These are phyloP conservation scores for Cataglyphis rosenhaueri DNA, from an alignment of 2,888 invertebrate species.

Conservation along the genomic window DNA sequence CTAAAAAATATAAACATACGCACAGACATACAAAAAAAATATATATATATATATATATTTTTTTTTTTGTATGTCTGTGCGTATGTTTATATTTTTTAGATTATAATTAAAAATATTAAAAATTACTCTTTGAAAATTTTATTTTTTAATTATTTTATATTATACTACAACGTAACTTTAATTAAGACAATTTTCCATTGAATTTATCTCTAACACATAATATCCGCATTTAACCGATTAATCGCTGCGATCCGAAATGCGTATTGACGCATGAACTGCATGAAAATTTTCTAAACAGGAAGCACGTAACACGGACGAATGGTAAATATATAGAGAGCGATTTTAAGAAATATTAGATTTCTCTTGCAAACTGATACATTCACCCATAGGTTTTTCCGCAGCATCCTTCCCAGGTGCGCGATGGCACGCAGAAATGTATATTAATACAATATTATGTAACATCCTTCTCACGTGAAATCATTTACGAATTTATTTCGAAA, in stretches of 20 bases:
- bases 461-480: neutral
- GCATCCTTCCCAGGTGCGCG: neutral
- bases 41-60: neutral
- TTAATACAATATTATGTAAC: constrained; percentile 17
- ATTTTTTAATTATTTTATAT: neutral
- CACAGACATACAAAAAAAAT: too few relatives aligned
- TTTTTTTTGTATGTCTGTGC: too few relatives aligned
- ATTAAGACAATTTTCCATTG: too few relatives aligned
- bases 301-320: constrained; percentile 38
- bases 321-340: neutral
- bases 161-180: too few relatives aligned
- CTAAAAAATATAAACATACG: neutral
- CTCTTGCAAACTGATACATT: neutral
- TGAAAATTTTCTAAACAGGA: constrained; percentile 75
- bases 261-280: constrained; percentile 67
- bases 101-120: neutral
- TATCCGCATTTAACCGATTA: constrained; percentile 79
- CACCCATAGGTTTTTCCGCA: neutral
- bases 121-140: neutral
- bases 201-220: constrained; percentile 71
- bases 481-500: neutral
- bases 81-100: neutral
- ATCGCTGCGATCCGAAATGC: constrained; percentile 72
- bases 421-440: neutral
- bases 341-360: neutral